phyloP scores from a whole-genome alignment of 2,797 vertebrate species.

The Menidia menidia region DNA sequence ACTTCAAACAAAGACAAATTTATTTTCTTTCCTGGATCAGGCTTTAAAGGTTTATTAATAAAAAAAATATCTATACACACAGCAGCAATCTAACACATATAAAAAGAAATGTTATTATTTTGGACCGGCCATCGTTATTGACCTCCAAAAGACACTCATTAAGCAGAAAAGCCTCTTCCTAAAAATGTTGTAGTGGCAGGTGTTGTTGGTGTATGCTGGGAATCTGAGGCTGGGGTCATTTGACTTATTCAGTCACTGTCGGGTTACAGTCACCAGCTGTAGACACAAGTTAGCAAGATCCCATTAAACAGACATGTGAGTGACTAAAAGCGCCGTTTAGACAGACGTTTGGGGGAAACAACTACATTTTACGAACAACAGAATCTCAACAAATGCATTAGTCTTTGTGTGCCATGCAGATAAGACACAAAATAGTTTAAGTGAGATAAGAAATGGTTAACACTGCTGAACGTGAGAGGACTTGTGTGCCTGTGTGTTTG shows the following conservation, averaged over 20 bases:
- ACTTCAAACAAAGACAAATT: too few species aligned
- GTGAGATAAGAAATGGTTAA: slow-evolving; percentile 53
- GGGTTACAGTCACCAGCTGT: slow-evolving; percentile 34
- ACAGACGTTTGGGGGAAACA: background rate
- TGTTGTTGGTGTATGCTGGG: slow-evolving; percentile 42
- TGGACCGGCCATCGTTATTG: slow-evolving; percentile 22
- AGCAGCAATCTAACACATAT: background rate
- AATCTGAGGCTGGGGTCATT: slow-evolving; percentile 46
- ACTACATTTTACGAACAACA: background rate
- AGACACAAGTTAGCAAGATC: slow-evolving; percentile 14
- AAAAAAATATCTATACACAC: background rate
- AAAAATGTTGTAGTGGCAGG: slow-evolving; percentile 50
- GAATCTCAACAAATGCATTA: background rate
- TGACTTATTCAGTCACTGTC: slow-evolving; percentile 49
- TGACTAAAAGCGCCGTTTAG: background rate
- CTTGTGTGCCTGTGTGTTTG: slow-evolving; percentile 13
- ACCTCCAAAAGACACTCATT: slow-evolving; percentile 23
- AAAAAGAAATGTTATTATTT: slow-evolving; percentile 8
- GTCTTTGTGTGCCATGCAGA: slow-evolving; percentile 33
- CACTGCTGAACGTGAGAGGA: slow-evolving; percentile 9
- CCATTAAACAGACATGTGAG: slow-evolving; percentile 6
- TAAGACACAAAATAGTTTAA: slow-evolving; percentile 37
- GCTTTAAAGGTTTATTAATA: too few species aligned
- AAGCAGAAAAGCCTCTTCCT: slow-evolving; percentile 33
- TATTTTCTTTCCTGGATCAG: too few species aligned